These are phyloP conservation scores for Stomorhina lunata DNA, from an alignment of 2,888 invertebrate species.

Conservation along the genomic window DNA sequence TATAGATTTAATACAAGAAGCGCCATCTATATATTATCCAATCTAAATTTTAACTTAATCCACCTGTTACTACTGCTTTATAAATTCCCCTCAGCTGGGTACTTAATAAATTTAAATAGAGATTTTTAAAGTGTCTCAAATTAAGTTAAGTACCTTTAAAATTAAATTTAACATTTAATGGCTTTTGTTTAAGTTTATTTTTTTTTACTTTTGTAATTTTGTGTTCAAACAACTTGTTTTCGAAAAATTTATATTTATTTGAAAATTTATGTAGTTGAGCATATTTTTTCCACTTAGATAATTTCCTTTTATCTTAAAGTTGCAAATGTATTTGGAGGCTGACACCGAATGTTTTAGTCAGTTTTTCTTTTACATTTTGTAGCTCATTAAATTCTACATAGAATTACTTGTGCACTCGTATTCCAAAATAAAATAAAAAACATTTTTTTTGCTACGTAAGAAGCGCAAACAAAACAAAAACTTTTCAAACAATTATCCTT, in stretches of 20 bases:
- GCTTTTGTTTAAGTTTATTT: too few species aligned
- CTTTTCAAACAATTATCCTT: not conserved
- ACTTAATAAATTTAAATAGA: not conserved
- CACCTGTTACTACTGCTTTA: too few species aligned
- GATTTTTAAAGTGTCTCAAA: not conserved
- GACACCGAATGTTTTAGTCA: too few species aligned
- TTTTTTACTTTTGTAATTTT: not conserved
- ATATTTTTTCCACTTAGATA: not conserved
- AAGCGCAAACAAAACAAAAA: not conserved
- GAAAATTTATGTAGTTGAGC: not conserved
- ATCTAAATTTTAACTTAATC: too few species aligned
- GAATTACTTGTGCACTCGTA: not conserved
- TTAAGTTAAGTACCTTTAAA: not conserved
- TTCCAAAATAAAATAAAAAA: not conserved
- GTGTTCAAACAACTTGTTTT: not conserved
- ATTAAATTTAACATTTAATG: not conserved
- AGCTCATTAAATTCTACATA: slow-evolving; percentile 12
- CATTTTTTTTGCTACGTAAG: too few species aligned
- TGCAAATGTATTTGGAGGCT: too few species aligned
- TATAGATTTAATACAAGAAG: too few species aligned
- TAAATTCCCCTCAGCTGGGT: too few species aligned
- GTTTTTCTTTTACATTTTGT: not conserved
- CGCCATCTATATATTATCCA: too few species aligned
- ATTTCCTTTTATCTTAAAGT: not conserved
- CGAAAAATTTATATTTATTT: not conserved